These are phyloP conservation scores for Ptilorrhoa leucosticta DNA, from an alignment of 2,113 vertebrate species.

Conservation along the genomic window DNA sequence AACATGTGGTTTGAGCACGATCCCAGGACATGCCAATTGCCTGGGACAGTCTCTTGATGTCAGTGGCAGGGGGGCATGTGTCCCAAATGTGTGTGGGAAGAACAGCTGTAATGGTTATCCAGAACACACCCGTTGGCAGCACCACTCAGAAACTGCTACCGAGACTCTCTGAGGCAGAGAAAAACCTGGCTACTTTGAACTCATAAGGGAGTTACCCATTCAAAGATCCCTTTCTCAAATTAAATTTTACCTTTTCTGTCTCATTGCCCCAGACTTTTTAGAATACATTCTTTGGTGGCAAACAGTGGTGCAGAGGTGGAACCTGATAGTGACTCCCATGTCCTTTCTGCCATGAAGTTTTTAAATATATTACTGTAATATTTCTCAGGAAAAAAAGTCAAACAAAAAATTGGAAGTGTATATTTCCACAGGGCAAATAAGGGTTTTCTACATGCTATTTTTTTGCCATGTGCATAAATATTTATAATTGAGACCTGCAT, in stretches of 20 bases:
- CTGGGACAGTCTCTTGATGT: neutral
- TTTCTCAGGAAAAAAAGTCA: neutral
- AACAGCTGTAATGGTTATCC: neutral
- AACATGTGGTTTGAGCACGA: neutral
- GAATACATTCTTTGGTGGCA: neutral
- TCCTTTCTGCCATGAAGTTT: neutral
- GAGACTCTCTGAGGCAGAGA: neutral
- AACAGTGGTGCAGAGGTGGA: neutral
- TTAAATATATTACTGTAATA: neutral
- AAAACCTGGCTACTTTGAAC: neutral
- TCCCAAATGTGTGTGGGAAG: neutral
- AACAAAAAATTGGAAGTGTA: neutral
- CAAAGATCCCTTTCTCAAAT: neutral
- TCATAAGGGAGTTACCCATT: neutral
- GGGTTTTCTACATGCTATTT: neutral
- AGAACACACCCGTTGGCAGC: neutral
- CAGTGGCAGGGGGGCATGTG: neutral
- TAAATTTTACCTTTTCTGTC: neutral
- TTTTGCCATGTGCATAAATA: neutral
- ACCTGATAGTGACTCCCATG: neutral
- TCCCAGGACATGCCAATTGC: neutral
- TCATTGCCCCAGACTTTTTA: neutral
- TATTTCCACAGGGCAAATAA: neutral
- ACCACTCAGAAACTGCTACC: neutral
- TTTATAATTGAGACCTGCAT: neutral